These are phyloP conservation scores for Catharus minimus DNA, from an alignment of 2,113 vertebrate genomes.

Conservation along the genomic window DNA sequence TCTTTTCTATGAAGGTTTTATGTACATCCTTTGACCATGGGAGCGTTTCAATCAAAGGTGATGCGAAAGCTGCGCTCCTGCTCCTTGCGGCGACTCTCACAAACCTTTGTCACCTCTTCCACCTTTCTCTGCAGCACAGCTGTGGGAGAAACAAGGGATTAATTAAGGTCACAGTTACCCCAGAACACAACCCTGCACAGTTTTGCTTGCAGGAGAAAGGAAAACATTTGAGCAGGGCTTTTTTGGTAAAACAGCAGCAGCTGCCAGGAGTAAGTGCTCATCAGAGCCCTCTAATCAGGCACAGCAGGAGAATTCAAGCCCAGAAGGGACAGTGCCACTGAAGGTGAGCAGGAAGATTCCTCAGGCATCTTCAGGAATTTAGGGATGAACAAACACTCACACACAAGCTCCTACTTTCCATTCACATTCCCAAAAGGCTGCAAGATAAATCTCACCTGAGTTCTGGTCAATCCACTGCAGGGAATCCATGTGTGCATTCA, in stretches of 20 bases:
- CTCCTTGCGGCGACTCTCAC: slow-evolving; percentile 91
- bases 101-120: slow-evolving; percentile 91
- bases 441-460: slow-evolving; percentile 71
- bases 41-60: slow-evolving; percentile 76
- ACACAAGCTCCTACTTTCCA: not conserved
- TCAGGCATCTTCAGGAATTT: not conserved
- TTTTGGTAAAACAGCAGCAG: not conserved
- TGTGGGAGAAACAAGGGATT: not conserved
- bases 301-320: not conserved
- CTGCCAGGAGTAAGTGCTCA: not conserved
- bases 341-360: not conserved
- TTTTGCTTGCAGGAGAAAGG: not conserved
- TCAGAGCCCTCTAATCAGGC: not conserved
- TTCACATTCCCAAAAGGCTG: not conserved
- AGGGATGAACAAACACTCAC: not conserved
- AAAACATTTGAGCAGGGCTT: not conserved
- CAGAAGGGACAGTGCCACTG: not conserved
- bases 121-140: slow-evolving; percentile 91
- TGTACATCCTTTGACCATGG: too few species aligned
- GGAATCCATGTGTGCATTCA: slow-evolving; percentile 97
- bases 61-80: slow-evolving; percentile 91
- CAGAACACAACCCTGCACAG: not conserved
- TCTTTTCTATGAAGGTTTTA: not conserved
- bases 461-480: slow-evolving; percentile 98
- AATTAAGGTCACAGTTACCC: not conserved